Evolutionary conservation across 92 coral and sea anemone species (phyloP), one percentile per base, ranked within the genome.

Genomic region (Meandrina meandrites): DNA sequence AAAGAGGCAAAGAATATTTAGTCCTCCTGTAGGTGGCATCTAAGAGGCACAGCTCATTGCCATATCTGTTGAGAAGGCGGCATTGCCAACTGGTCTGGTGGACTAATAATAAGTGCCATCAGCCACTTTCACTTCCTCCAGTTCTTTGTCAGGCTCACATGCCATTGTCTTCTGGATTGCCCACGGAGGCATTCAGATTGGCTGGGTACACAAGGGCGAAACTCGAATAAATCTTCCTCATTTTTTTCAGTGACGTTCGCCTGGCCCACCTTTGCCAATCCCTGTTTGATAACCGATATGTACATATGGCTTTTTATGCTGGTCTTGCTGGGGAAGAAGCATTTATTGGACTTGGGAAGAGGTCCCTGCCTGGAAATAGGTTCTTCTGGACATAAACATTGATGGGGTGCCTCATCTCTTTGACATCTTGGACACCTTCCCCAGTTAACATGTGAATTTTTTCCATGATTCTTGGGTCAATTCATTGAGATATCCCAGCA

Each of bases 1-100:
- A 92, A 16, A 92, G 77, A 1, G 95, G 95, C 66, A 92, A 53
- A 28, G 85, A 53, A 62, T 92, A 90, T 76, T 87, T 92, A 2
- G 91, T 90, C 54, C 91, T 92, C 57, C 82, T 90, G 91, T 92
- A 92, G 30, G 93, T 92, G 76, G 91, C 93, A 87, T 90, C 95
- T 9, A 92, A 78, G 57, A 92, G 83, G 74, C 89, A 86, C 78
- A 92, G 35, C 75, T 92, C 89, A 79, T 92, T 87, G 51, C 93
- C 95, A 50, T 90, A 90, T 58, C 80, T 78, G 31, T 79, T 69
- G 60, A 87, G 84, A 9, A 92, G 85, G 31, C 81, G 80, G 78
- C 75, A 53, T 51, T 92, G 95, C 85, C 88, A 90, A 42, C 86
- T 56, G 8, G 89, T 78, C 81, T 81, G 89, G 62, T 91, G 88